Evolutionary conservation across 2,797 vertebrate species (phyloP).

Genomic region (Micromesistius poutassou): DNA sequence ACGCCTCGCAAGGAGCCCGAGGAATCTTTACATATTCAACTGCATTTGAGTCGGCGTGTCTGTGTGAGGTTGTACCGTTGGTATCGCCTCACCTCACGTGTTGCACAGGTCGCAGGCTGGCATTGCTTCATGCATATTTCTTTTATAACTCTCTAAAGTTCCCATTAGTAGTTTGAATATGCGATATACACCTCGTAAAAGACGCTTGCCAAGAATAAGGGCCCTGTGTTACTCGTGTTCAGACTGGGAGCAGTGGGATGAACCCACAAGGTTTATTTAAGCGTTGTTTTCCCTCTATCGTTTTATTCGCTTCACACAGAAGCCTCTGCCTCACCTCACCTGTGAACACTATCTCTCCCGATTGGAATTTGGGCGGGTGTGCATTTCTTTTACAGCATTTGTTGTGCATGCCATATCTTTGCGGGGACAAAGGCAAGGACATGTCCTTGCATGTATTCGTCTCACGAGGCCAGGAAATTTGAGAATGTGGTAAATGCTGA

Average conservation of each 20-base stretch:
- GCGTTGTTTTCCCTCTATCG: conserved; percentile 2
- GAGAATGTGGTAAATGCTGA: conserved; percentile 47
- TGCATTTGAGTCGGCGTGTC: neutral
- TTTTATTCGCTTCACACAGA: conserved; percentile 44
- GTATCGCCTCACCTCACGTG: neutral
- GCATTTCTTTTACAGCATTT: conserved; percentile 38
- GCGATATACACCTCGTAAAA: neutral
- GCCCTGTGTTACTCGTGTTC: neutral
- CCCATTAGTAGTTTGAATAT: neutral
- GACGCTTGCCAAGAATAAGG: neutral
- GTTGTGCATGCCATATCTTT: conserved; percentile 34
- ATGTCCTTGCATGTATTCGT: conserved; percentile 51
- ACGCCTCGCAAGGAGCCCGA: conserved; percentile 54
- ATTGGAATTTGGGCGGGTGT: conserved; percentile 53
- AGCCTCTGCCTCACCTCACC: conserved; percentile 42
- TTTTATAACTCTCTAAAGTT: neutral
- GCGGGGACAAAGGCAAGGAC: conserved; percentile 52
- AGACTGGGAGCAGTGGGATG: neutral
- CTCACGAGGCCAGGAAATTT: conserved; percentile 46
- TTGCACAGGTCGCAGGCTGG: neutral
- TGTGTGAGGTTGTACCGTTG: neutral
- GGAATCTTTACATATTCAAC: conserved; percentile 43
- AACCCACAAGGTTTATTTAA: neutral
- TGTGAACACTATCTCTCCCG: conserved; percentile 47
- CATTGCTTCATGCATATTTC: neutral